Conservation (phyloP, 2,113 vertebrate species). For the Stigmatopora argus region DNA sequence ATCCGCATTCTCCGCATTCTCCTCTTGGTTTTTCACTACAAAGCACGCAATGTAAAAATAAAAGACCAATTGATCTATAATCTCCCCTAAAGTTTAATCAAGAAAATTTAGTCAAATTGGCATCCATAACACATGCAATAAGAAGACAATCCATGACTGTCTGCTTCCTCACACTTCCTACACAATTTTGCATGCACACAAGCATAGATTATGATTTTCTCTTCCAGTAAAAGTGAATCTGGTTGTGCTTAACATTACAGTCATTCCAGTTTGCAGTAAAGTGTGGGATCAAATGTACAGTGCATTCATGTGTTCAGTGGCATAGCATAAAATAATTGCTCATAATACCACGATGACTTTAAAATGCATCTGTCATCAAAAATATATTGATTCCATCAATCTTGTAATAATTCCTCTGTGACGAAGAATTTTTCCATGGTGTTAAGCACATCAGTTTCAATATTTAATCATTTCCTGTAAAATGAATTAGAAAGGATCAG, state of each 20-base stretch:
- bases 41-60: not conserved
- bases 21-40: not conserved
- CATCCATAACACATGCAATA: not conserved
- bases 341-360: not conserved
- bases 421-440: not conserved
- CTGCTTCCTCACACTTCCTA: not conserved
- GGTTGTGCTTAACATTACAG: not conserved
- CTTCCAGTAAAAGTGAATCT: not conserved
- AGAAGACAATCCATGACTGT: not conserved
- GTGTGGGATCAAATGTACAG: not conserved
- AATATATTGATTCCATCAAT: not conserved
- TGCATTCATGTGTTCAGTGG: not conserved
- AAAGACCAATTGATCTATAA: not conserved
- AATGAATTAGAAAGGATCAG: constrained; percentile 10
- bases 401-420: not conserved
- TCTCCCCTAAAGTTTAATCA: no score
- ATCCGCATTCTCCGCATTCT: not conserved
- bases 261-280: not conserved
- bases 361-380: constrained; percentile 5
- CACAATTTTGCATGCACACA: not conserved
- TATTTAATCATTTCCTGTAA: constrained; percentile 17
- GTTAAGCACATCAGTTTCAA: not conserved
- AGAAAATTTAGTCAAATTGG: not conserved
- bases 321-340: not conserved
- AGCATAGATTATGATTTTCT: not conserved